Conservation (phyloP, 1,140 invertebrate species). For the Yoshiicerus persimilis region DNA sequence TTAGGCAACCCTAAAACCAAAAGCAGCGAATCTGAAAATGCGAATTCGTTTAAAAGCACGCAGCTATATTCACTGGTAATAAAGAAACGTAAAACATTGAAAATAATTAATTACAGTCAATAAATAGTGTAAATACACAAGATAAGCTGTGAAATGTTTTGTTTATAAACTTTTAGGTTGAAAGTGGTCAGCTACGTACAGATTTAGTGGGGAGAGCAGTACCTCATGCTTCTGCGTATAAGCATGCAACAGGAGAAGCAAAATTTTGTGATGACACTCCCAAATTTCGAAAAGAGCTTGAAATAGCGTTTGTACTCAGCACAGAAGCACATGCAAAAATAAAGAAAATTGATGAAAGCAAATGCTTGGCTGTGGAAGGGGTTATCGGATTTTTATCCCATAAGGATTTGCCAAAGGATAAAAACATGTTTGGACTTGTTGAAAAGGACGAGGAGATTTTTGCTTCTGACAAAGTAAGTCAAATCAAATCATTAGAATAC, state of each 20-base stretch:
- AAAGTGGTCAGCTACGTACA: not conserved
- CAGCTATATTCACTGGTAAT: conserved; percentile 17
- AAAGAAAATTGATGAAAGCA: conserved; percentile 52
- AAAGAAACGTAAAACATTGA: no score
- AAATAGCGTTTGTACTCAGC: conserved; percentile 56
- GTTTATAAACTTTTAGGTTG: no score
- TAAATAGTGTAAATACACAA: no score
- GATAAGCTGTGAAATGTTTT: no score
- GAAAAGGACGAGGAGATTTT: conserved; percentile 51
- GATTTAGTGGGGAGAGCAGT: conserved; percentile 60
- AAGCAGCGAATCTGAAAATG: not conserved
- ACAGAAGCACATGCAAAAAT: conserved; percentile 57
- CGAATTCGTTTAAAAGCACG: not conserved
- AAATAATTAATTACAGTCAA: not conserved
- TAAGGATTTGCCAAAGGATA: conserved; percentile 46
- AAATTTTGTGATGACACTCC: conserved; percentile 61
- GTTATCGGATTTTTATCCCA: conserved; percentile 52
- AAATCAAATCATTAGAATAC: not conserved
- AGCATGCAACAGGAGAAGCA: conserved; percentile 61
- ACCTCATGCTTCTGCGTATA: conserved; percentile 58
- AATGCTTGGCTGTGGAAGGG: conserved; percentile 54
- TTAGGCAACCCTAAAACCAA: not conserved
- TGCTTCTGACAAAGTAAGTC: conserved; percentile 48
- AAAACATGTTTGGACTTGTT: conserved; percentile 50
- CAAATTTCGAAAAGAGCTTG: conserved; percentile 51